phyloP scores from a whole-genome alignment of 1,140 invertebrate species.

The Ceratosolen solmsi region DNA sequence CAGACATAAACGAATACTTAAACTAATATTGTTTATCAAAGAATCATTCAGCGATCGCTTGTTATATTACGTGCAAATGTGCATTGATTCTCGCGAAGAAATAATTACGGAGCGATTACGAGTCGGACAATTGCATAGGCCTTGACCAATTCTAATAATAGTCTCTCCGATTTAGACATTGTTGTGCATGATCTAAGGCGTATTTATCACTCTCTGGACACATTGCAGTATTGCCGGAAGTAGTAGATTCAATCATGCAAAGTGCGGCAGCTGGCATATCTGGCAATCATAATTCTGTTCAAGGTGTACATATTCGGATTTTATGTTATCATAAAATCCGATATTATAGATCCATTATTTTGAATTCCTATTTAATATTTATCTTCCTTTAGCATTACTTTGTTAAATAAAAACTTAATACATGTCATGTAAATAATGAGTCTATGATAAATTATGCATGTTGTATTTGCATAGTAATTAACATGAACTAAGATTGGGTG shows the following conservation, averaged over 20 bases:
- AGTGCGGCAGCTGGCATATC: not conserved
- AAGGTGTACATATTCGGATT: not conserved
- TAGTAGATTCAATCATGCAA: constrained; percentile 9
- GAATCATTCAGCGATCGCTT: not conserved
- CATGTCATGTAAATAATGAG: too few species aligned
- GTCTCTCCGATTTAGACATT: not conserved
- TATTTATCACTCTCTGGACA: not conserved
- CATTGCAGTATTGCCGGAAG: not conserved
- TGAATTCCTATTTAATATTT: too few species aligned
- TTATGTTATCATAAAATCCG: too few species aligned
- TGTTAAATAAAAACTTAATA: too few species aligned
- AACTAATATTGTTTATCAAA: too few species aligned
- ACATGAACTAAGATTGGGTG: too few species aligned
- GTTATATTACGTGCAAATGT: not conserved
- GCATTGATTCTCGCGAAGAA: constrained; percentile 9
- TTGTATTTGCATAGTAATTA: too few species aligned
- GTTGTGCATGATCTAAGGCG: not conserved
- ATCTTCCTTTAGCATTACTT: too few species aligned
- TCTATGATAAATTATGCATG: too few species aligned
- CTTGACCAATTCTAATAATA: constrained; percentile 43
- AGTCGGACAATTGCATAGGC: not conserved
- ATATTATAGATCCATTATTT: too few species aligned
- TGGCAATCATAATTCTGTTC: constrained; percentile 19
- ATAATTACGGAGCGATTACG: constrained; percentile 34
- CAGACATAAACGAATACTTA: too few species aligned